phyloP scores from a whole-genome alignment of 2,113 vertebrate genomes.

The Terrapene triunguis region DNA sequence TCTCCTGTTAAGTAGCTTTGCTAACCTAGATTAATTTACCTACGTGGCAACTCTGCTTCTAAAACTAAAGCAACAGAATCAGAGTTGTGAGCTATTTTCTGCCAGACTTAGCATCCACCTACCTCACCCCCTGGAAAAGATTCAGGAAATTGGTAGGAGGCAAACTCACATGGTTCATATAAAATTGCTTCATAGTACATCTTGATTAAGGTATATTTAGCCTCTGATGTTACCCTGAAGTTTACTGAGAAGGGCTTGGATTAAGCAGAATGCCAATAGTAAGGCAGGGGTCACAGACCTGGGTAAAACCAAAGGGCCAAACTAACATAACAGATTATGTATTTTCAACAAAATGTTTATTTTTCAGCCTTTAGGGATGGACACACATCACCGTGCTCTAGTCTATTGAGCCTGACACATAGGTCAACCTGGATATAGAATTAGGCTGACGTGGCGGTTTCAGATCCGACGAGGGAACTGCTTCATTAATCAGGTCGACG shows the following conservation, averaged over 20 bases:
- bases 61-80: conserved; percentile 9
- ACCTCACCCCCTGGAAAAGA: neutral
- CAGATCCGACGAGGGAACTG: neutral
- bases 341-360: neutral
- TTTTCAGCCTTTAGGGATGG: neutral
- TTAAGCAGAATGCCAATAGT: neutral
- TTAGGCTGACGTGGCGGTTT: neutral
- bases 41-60: conserved; percentile 21
- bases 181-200: neutral
- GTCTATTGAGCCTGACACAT: neutral
- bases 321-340: neutral
- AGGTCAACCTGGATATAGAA: neutral
- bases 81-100: neutral
- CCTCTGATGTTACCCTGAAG: neutral
- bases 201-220: neutral
- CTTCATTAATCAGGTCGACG: neutral
- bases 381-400: neutral
- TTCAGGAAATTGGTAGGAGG: neutral
- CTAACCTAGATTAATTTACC: conserved; percentile 15
- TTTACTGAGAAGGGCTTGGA: neutral
- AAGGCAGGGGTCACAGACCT: neutral
- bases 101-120: neutral
- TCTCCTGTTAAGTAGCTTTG: conserved; percentile 50
- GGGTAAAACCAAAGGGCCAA: neutral
- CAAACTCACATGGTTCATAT: neutral